Evolutionary conservation across 2,797 vertebrate genomes (phyloP).

Genomic region (Sebastes oblongus): DNA sequence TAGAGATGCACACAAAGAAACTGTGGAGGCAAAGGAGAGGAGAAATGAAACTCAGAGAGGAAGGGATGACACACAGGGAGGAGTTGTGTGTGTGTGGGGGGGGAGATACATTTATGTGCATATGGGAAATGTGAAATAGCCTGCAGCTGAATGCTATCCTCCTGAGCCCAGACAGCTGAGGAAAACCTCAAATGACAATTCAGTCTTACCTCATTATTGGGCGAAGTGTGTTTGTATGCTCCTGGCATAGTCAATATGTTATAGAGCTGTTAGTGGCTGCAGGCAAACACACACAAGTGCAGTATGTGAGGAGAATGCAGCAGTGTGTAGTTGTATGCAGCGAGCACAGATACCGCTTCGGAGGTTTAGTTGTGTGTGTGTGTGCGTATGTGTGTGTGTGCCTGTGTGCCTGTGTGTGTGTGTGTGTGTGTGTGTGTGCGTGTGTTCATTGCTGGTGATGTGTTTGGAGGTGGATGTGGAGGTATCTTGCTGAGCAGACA

Average conservation of each 20-base stretch:
- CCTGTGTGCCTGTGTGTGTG: too few relatives aligned
- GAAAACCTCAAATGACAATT: conserved; percentile 13
- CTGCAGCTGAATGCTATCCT: conserved; percentile 24
- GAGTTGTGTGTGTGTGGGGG: not conserved
- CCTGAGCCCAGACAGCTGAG: not conserved
- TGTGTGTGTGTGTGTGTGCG: not conserved
- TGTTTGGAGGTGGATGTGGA: not conserved
- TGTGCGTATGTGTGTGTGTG: too few relatives aligned
- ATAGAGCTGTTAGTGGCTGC: conserved; percentile 3
- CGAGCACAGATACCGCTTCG: not conserved
- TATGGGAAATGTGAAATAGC: conserved; percentile 4
- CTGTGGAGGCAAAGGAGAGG: not conserved
- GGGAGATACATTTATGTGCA: not conserved
- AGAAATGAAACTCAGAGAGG: not conserved
- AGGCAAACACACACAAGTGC: not conserved
- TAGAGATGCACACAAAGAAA: not conserved
- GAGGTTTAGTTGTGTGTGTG: not conserved
- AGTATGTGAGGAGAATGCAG: conserved; percentile 24
- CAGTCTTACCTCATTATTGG: conserved; percentile 19
- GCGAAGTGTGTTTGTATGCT: not conserved
- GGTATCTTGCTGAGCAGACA: not conserved
- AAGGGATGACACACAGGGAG: not conserved
- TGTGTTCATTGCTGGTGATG: not conserved
- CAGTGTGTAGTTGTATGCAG: conserved; percentile 1
- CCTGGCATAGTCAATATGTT: conserved; percentile 13